Base-by-base conservation (phyloP, 2,797 vertebrate species). In the Fundulus diaphanus region DNA sequence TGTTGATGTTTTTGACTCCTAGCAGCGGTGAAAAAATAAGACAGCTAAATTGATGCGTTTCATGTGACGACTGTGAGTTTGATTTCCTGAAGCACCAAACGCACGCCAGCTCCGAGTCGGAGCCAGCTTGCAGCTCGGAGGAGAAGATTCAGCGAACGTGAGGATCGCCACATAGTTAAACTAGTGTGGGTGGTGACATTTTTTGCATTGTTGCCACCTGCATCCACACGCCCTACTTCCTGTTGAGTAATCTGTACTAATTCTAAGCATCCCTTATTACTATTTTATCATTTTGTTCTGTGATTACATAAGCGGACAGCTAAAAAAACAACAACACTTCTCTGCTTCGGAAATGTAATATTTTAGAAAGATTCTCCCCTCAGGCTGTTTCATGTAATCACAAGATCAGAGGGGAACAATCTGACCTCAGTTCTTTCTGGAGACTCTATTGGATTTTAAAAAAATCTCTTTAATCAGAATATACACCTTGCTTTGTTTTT, bases 181-280 rank as follows among this genome's bases (percentile, higher is more conserved):
- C n/a, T 12, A 5, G 48, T 68, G 86, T 86, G 82, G 84, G 87
- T 78, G 86, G 79, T 65, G 76, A 68, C 63, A 76, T 79, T 42
- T 78, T 42, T 84, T 88, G 90, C 72, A 82, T 67, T 71, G 72
- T 76, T 85, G 76, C 77, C 73, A 85, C 74, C 73, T 48, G 33
- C 73, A 37, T 70, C 82, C 85, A 84, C 88, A 85, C 84, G 76
- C 87, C 86, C 81, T 73, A 20, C 75, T 90, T 93, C 92, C 92
- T 92, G 89, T 91, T 92, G 82, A 69, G 85, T 83, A 87, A 88
- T 82, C 66, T n/a, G 4, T 63, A 68, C 76, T 78, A 71, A 83
- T 74, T 68, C 76, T 74, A 82, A 80, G 68, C 77, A 82, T 66
- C 51, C 40, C 27, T 33, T 35, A 65, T 37, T 31, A 52, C 57